Percentiles rank a stretch among this genome's conserved stretches.
Conservation (phyloP, 2,797 vertebrate species). For the Protonibea diacanthus region DNA sequence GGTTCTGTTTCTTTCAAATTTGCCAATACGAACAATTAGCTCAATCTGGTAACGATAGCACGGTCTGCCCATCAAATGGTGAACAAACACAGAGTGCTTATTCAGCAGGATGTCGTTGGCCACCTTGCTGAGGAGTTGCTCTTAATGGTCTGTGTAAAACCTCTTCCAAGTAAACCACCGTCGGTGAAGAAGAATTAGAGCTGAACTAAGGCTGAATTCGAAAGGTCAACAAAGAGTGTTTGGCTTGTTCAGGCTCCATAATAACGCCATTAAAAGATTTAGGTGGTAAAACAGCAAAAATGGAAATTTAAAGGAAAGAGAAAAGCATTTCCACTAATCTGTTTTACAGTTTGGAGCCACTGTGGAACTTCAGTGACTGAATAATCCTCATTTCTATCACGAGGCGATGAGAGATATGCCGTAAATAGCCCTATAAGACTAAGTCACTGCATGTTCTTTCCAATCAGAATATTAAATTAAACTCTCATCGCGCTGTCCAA, state of each 20-base stretch:
- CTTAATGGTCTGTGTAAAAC: constrained; percentile 8
- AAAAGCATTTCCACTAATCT: not conserved
- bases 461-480: constrained; percentile 29
- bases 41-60: no score
- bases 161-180: not conserved
- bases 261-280: not conserved
- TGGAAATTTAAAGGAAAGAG: constrained; percentile 2
- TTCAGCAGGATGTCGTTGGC: constrained; percentile 1
- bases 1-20: not conserved
- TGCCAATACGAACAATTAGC: not conserved
- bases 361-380: constrained; percentile 4
- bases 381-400: constrained; percentile 19
- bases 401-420: constrained; percentile 1
- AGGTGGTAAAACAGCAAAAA: constrained; percentile 10
- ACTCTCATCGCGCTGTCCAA: constrained; percentile 20
- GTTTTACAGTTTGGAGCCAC: constrained; percentile 11
- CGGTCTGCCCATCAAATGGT: not conserved
- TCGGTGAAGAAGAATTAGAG: constrained; percentile 15
- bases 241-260: not conserved
- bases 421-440: constrained; percentile 11
- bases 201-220: not conserved
- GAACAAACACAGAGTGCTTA: constrained; percentile 4
- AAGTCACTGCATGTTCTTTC: constrained; percentile 36
- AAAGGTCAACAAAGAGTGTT: not conserved
- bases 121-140: not conserved